These are phyloP conservation scores for Mormyrops attenuatus DNA, from an alignment of 2,797 vertebrate species.

Conservation along the genomic window DNA sequence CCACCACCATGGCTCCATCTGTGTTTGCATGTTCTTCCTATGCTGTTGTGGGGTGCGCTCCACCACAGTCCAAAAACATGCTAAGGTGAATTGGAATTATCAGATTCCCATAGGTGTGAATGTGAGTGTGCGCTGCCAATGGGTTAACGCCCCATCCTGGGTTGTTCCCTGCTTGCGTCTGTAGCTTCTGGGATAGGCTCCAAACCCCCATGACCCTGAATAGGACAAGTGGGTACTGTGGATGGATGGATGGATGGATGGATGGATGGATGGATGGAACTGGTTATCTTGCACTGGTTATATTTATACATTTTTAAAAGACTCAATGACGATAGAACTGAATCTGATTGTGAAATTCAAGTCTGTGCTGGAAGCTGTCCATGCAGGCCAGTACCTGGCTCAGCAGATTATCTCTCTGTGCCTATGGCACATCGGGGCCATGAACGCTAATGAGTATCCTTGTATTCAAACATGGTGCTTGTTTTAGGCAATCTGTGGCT, in stretches of 20 bases:
- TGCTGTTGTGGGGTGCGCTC: not conserved
- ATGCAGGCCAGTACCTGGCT: not conserved
- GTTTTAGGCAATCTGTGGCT: not conserved
- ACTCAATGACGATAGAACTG: not conserved
- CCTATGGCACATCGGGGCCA: not conserved
- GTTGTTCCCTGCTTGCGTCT: not conserved
- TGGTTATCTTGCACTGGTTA: not conserved
- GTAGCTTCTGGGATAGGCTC: not conserved
- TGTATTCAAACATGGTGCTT: not conserved
- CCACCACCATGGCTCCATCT: not conserved
- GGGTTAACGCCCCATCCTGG: not conserved
- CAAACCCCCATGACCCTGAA: too few relatives aligned
- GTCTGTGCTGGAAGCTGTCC: not conserved
- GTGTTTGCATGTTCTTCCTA: not conserved
- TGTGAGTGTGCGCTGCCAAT: not conserved
- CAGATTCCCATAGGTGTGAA: not conserved
- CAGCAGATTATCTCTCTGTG: not conserved
- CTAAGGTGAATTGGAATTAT: not conserved
- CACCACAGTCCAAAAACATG: not conserved
- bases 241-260: not conserved
- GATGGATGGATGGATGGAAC: not conserved
- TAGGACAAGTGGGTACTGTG: not conserved
- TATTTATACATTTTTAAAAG: not conserved
- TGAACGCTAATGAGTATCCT: not conserved
- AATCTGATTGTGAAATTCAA: not conserved